Percentiles rank a stretch among this genome's conserved stretches.
Evolutionary conservation across 2,113 vertebrate genomes (phyloP).

Genomic region (Camelus dromedarius): DNA sequence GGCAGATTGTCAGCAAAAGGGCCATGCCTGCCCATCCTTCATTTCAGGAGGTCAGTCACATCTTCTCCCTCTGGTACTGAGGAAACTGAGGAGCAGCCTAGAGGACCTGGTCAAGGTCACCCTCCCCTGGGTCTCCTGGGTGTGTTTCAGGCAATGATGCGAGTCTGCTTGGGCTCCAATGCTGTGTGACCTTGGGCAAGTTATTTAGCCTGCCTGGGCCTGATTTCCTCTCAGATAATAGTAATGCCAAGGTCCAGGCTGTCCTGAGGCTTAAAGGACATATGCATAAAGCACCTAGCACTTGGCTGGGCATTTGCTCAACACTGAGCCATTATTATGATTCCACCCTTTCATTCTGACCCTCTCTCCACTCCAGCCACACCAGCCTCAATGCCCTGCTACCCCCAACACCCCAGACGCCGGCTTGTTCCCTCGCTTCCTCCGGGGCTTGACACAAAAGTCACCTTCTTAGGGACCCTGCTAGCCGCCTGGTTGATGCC

Average conservation of each 20-base stretch:
- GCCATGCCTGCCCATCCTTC: background rate
- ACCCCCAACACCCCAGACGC: background rate
- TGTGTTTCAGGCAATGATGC: background rate
- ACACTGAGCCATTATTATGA: background rate
- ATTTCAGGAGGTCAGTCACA: background rate
- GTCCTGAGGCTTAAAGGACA: background rate
- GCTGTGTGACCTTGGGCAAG: conserved; percentile 21
- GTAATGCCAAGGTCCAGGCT: background rate
- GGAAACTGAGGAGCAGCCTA: background rate
- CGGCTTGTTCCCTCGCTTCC: background rate
- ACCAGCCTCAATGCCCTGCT: background rate
- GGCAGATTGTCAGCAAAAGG: background rate
- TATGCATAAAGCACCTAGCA: background rate
- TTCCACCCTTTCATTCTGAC: background rate
- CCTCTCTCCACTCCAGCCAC: background rate
- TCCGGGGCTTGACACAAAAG: background rate
- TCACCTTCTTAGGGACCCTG: background rate
- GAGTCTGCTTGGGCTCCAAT: background rate
- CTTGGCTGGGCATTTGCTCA: background rate
- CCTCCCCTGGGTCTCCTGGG: background rate
- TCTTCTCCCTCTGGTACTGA: background rate
- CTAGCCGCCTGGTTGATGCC: background rate
- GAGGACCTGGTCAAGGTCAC: conserved; percentile 22
- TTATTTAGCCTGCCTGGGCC: background rate
- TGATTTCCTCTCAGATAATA: background rate